Evolutionary conservation across 2,797 vertebrate species (phyloP).

Genomic region (Perdix hodgsoniae): DNA sequence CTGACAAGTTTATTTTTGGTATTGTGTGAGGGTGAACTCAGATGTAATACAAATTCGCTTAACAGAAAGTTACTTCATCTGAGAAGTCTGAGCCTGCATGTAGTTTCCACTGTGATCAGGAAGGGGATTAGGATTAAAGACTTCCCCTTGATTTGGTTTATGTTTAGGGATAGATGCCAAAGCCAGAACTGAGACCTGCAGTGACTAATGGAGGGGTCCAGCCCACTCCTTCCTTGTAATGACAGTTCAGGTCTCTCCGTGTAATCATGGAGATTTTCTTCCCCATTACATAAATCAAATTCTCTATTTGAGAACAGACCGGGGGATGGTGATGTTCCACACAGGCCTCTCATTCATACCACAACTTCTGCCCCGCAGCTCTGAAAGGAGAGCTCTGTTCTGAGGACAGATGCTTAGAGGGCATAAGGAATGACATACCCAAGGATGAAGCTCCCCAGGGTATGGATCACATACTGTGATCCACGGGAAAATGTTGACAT

Average conservation of each 20-base stretch:
- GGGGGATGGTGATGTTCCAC: not conserved
- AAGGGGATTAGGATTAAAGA: not conserved
- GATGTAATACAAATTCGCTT: not conserved
- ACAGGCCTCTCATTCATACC: fast-evolving
- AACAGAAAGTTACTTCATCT: not conserved
- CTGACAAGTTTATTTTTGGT: not conserved
- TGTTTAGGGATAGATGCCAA: not conserved
- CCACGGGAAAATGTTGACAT: not conserved
- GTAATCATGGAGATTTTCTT: slow-evolving; percentile 37
- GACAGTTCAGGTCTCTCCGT: not conserved
- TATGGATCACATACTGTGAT: fast-evolving
- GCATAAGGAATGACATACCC: not conserved
- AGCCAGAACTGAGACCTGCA: not conserved
- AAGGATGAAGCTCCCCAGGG: not conserved
- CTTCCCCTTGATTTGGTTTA: not conserved
- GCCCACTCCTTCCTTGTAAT: not conserved
- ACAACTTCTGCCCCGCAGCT: not conserved
- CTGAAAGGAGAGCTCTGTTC: not conserved
- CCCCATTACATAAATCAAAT: slow-evolving; percentile 19
- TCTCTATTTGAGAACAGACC: not conserved
- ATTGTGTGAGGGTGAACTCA: not conserved
- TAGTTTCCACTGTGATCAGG: not conserved
- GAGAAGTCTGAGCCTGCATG: not conserved
- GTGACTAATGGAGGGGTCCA: fast-evolving
- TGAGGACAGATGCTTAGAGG: not conserved